phyloP scores from a whole-genome alignment of 2,888 invertebrate species.

The Drosophila hamatofila region DNA sequence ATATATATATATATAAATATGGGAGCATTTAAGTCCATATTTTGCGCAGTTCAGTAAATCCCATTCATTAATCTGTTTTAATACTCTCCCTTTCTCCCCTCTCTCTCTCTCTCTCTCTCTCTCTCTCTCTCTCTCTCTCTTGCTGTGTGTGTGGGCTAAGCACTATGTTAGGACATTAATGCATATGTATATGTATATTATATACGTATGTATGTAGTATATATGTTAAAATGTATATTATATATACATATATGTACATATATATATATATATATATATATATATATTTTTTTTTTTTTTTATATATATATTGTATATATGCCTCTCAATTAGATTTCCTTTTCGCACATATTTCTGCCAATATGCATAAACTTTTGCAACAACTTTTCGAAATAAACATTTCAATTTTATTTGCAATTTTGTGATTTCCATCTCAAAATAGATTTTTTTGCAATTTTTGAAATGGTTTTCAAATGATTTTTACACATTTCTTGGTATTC shows the following conservation, averaged over 20 bases:
- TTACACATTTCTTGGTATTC: not conserved
- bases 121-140: not conserved
- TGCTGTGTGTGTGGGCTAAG: too few species aligned
- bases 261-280: not conserved
- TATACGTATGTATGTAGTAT: not conserved
- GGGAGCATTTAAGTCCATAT: not conserved
- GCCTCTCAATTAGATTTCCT: not conserved
- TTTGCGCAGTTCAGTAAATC: slow-evolving; percentile 7
- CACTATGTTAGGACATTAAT: too few species aligned
- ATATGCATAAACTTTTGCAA: not conserved
- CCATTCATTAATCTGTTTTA: not conserved
- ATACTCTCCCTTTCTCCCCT: not conserved
- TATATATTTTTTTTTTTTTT: not conserved
- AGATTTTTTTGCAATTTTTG: not conserved
- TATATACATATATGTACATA: not conserved
- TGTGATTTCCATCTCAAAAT: slow-evolving; percentile 2
- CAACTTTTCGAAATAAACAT: not conserved
- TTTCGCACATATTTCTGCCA: not conserved
- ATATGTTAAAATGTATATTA: not conserved
- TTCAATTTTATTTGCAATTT: not conserved
- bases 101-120: not conserved
- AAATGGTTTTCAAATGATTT: not conserved
- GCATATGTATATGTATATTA: too few species aligned
- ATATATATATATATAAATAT: not conserved
- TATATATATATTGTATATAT: not conserved